Evolutionary conservation across 2,888 invertebrate genomes (phyloP).

Genomic region (Ophion obscuratus): DNA sequence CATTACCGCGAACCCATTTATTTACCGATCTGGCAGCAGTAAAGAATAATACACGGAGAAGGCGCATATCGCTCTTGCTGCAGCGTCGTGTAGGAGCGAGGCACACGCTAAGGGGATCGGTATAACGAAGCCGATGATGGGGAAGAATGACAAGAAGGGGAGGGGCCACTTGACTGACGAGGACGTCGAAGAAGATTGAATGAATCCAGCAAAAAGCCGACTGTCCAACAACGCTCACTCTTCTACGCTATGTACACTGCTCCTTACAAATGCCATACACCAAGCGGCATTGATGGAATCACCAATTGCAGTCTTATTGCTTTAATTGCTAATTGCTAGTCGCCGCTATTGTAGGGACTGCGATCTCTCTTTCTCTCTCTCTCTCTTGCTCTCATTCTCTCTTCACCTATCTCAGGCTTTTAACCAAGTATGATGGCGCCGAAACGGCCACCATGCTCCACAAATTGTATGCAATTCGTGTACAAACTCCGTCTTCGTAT

Average conservation of each 20-base stretch:
- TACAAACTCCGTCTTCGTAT: conserved; percentile 7
- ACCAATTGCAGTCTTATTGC: conserved; percentile 82
- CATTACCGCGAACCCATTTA: conserved; percentile 14
- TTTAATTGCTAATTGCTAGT: conserved; percentile 83
- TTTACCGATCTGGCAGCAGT: conserved; percentile 31
- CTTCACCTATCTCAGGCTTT: not conserved
- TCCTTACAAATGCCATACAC: conserved; percentile 68
- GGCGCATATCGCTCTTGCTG: conserved; percentile 8
- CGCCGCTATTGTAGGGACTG: conserved; percentile 67
- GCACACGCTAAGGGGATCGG: conserved; percentile 23
- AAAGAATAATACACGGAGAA: conserved; percentile 29
- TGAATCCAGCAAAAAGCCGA: conserved; percentile 56
- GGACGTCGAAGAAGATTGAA: conserved; percentile 61
- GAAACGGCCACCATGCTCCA: conserved; percentile 61
- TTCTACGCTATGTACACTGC: conserved; percentile 32
- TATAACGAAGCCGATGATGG: conserved; percentile 9
- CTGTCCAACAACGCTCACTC: conserved; percentile 44
- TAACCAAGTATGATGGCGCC: conserved; percentile 57
- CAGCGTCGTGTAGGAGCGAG: conserved; percentile 6
- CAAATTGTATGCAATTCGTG: conserved; percentile 48
- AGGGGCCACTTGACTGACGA: conserved; percentile 56
- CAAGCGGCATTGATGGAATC: conserved; percentile 78
- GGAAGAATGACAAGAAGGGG: conserved; percentile 48
- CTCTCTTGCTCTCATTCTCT: conserved; percentile 58
- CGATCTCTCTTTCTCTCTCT: conserved; percentile 61